Evolutionary conservation across 2,888 invertebrate genomes (phyloP).

Genomic region (Pegoplata infirma): DNA sequence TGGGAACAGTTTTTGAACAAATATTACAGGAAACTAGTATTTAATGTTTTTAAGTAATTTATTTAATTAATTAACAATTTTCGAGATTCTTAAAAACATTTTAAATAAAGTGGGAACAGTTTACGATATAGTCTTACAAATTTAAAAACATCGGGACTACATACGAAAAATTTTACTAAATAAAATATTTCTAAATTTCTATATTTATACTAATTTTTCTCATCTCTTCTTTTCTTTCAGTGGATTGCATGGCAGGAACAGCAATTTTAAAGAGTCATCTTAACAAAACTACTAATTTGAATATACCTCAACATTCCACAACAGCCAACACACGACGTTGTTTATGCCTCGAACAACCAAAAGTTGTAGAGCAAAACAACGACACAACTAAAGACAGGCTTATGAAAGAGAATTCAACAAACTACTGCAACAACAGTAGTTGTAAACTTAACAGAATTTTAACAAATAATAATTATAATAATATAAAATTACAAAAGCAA

Average conservation of each 20-base stretch:
- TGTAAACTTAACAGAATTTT: constrained; percentile 27
- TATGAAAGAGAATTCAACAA: constrained; percentile 26
- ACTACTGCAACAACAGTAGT: constrained; percentile 48
- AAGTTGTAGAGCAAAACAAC: constrained; percentile 36
- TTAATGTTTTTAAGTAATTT: too few relatives aligned
- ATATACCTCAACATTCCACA: constrained; percentile 55
- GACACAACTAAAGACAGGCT: constrained; percentile 26
- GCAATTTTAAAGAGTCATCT: constrained; percentile 51
- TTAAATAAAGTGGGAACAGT: too few relatives aligned
- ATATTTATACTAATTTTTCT: too few relatives aligned
- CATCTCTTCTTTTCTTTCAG: constrained; percentile 41
- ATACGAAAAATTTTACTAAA: too few relatives aligned
- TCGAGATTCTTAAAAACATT: too few relatives aligned
- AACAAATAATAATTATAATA: constrained; percentile 51
- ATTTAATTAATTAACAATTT: too few relatives aligned
- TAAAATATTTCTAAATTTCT: too few relatives aligned
- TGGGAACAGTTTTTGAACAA: too few relatives aligned
- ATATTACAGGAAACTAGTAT: too few relatives aligned
- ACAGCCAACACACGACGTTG: constrained; percentile 44
- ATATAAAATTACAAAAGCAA: constrained; percentile 23
- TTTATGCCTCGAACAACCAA: constrained; percentile 45
- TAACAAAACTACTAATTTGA: constrained; percentile 60
- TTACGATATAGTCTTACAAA: too few relatives aligned
- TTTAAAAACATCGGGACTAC: too few relatives aligned
- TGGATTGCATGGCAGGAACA: constrained; percentile 64